These are phyloP conservation scores for Helobdella robusta DNA, from an alignment of 2,888 invertebrate genomes.

Conservation along the genomic window DNA sequence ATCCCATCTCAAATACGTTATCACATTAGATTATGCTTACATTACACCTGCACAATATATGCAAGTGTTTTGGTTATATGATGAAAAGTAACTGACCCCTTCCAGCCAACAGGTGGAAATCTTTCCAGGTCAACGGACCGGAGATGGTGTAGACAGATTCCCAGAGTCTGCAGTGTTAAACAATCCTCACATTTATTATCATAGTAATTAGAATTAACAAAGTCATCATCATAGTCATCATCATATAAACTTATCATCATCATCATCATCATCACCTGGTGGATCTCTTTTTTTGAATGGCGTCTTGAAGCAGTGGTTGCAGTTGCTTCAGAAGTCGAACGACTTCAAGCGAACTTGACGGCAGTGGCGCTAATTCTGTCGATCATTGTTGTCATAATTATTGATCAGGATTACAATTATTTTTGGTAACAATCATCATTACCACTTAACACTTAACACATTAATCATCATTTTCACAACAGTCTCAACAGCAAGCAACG, in stretches of 20 bases:
- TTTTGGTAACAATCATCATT: background rate
- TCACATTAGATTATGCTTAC: no score
- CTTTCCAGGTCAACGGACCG: conserved; percentile 94
- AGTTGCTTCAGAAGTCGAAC: conserved; percentile 79
- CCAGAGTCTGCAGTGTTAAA: no score
- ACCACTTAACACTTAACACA: background rate
- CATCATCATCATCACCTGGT: no score
- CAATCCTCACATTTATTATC: no score
- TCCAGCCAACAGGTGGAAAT: conserved; percentile 88
- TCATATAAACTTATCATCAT: no score
- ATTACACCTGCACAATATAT: no score
- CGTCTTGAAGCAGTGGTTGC: conserved; percentile 84
- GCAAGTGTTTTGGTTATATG: no score
- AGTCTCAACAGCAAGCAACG: background rate
- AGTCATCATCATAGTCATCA: no score
- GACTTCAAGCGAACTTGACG: conserved; percentile 72
- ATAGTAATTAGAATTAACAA: no score
- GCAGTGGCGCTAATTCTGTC: conserved; percentile 31
- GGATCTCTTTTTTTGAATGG: conserved; percentile 73
- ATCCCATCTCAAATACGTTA: no score
- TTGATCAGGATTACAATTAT: no score
- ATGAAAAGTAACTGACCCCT: conserved; percentile 61
- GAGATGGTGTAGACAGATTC: conserved; percentile 82
- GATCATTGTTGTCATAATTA: background rate
- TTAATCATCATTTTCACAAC: background rate